phyloP scores from a whole-genome alignment of 1,140 invertebrate genomes.

The Tetranychus cinnabarinus region DNA sequence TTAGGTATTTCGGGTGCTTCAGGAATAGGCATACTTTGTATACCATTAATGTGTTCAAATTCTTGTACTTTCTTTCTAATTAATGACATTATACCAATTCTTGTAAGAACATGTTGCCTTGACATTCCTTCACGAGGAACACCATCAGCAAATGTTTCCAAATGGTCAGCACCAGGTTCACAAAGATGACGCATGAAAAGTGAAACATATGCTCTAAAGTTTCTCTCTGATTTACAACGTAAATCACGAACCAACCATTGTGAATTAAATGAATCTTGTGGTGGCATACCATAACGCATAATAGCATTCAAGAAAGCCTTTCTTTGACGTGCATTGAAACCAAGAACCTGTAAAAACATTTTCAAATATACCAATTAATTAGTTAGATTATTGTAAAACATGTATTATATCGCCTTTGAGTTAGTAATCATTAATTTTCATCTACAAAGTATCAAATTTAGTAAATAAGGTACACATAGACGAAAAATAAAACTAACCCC shows the following conservation, averaged over 20 bases:
- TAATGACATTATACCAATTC: slow-evolving; percentile 97
- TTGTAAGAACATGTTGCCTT: slow-evolving; percentile 85
- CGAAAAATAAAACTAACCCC: background rate
- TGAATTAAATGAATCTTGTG: slow-evolving; percentile 87
- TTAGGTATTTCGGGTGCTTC: background rate
- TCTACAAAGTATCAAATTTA: too few species aligned
- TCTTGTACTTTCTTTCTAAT: slow-evolving; percentile 98
- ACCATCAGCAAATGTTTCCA: slow-evolving; percentile 94
- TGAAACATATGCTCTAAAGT: slow-evolving; percentile 94
- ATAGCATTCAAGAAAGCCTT: slow-evolving; percentile 98
- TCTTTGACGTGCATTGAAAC: slow-evolving; percentile 94
- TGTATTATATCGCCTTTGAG: background rate
- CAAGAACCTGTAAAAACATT: slow-evolving; percentile 41
- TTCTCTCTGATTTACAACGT: slow-evolving; percentile 92
- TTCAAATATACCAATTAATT: background rate
- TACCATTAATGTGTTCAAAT: slow-evolving; percentile 93
- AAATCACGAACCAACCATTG: slow-evolving; percentile 94
- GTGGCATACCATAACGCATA: slow-evolving; percentile 99
- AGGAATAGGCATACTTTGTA: slow-evolving; percentile 67
- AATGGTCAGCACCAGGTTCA: slow-evolving; percentile 91
- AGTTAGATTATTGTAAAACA: background rate
- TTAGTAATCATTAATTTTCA: too few species aligned
- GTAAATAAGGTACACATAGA: background rate
- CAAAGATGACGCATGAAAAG: slow-evolving; percentile 98
- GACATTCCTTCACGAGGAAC: slow-evolving; percentile 95